phyloP scores from a whole-genome alignment of 2,113 vertebrate genomes.

The Pantherophis guttatus region DNA sequence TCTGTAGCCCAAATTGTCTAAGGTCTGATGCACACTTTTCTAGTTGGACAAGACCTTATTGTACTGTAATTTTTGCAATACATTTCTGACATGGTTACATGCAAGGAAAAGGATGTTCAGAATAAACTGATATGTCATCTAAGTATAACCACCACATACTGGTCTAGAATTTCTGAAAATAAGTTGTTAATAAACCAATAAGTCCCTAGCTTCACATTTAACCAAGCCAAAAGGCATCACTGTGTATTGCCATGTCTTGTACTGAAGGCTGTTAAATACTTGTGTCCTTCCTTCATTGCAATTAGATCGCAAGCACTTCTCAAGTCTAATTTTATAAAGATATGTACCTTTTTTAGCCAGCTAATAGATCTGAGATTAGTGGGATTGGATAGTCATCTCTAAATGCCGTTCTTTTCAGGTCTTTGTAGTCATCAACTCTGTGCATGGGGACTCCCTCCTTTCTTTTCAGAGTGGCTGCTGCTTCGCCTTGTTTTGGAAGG shows the following conservation, averaged over 20 bases:
- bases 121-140: not conserved
- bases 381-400: not conserved
- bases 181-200: not conserved
- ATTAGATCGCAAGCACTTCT: not conserved
- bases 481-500: not conserved
- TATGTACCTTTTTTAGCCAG: not conserved
- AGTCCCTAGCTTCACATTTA: not conserved
- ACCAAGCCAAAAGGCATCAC: not conserved
- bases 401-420: not conserved
- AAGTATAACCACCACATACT: not conserved
- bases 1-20: not conserved
- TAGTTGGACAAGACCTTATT: not conserved
- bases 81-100: not conserved
- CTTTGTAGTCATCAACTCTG: not conserved
- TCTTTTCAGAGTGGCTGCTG: not conserved
- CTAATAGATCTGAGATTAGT: not conserved
- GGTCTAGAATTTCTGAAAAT: not conserved
- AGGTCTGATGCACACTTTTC: not conserved
- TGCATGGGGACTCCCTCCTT: not conserved
- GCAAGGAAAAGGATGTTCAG: not conserved
- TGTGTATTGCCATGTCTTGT: not conserved
- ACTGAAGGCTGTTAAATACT: not conserved
- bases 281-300: not conserved
- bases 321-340: not conserved
- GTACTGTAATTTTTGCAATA: not conserved